Conservation (phyloP, 2,797 vertebrate species). For the Semotilus atromaculatus region DNA sequence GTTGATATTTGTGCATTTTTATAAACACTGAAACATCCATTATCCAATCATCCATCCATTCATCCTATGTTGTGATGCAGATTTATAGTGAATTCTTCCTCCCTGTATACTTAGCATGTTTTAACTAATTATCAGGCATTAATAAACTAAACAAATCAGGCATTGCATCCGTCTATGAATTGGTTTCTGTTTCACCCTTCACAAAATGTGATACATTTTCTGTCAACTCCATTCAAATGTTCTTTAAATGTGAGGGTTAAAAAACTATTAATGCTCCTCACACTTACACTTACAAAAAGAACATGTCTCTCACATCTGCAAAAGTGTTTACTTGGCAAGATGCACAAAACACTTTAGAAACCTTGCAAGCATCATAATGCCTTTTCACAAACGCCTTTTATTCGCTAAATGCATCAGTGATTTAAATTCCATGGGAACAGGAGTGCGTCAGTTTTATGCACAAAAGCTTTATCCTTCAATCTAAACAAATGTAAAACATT, state of each 20-base stretch:
- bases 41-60: no score
- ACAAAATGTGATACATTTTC: not conserved
- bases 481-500: conserved; percentile 12
- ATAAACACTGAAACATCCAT: no score
- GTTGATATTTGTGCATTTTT: no score
- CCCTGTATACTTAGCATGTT: not conserved
- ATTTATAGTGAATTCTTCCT: not conserved
- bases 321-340: conserved; percentile 46
- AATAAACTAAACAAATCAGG: not conserved
- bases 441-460: not conserved
- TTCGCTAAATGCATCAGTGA: conserved; percentile 37
- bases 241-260: not conserved
- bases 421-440: conserved; percentile 32
- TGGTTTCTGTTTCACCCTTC: not conserved
- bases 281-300: not conserved
- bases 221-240: not conserved
- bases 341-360: conserved; percentile 18
- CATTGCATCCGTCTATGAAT: not conserved
- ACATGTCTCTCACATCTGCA: conserved; percentile 27
- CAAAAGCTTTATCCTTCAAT: conserved; percentile 16
- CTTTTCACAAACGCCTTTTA: conserved; percentile 33
- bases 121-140: not conserved
- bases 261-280: not conserved
- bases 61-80: not conserved
- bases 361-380: conserved; percentile 28